Base-by-base conservation (phyloP, 2,113 vertebrate genomes). In the Rhodinocichla rosea region DNA sequence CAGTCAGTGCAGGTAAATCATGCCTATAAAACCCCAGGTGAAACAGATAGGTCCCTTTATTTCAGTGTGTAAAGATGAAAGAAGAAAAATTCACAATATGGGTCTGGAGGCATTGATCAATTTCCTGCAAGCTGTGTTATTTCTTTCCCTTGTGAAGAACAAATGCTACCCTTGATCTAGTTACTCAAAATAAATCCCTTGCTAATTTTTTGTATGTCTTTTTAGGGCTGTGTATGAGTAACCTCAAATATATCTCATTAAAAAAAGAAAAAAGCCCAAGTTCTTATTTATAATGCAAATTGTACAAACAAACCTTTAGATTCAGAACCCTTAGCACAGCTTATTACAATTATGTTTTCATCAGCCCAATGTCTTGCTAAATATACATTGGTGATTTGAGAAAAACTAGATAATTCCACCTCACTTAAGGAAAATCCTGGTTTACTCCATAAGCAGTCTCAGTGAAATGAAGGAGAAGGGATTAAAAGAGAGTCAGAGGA, bases 401-500 rank as follows among this genome's bases (percentile, higher is more conserved):
- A 82, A 91, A 89, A 89, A 50, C 35, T 65, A 35, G 18, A 82
- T 94, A 81, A 83, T 92, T 81, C 53, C 37, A 73, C n/a, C 18
- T 78, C 65, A 87, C 65, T 87, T 87, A 87, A 84, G 32, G 33
- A 78, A 93, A 94, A 93, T 79, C 60, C 47, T 87, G 44, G 26
- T 83, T 60, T 92, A 50, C 57, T 91, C 30, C 37, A 69, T 32
- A 28, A 94, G 27, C n/a, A 71, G 17, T 68, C 57, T 79, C 59
- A 85, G 30, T 77, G 71, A 95, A 92, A 95, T 67, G 62, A 95
- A 94, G 79, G 50, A 93, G 62, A 79, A 91, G 33, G 70, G 74
- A 95, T 94, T 92, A 82, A 71, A 89, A 89, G 24, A 83, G 57
- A 87, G 76, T 81, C 83, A 92, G 73, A 92, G 37, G 74, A 89